Conservation (phyloP, 2,888 invertebrate species). For the Sturmia bella region DNA sequence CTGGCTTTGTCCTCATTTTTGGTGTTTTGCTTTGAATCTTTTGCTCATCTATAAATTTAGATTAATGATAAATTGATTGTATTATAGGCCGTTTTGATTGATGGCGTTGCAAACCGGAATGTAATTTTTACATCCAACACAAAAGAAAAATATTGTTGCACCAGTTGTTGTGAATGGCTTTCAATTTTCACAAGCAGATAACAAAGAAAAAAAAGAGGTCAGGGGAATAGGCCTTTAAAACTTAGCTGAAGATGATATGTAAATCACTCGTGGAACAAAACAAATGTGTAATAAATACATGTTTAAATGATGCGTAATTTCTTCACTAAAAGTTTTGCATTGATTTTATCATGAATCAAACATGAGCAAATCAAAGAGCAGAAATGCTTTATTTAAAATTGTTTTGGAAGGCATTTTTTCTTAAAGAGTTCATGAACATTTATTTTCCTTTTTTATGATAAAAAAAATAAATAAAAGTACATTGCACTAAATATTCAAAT, state of each 20-base stretch:
- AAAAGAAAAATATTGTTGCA: slow-evolving; percentile 14
- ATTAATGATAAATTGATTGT: slow-evolving; percentile 34
- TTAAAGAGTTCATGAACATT: too few species aligned
- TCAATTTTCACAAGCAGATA: slow-evolving; percentile 8
- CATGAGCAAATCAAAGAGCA: too few species aligned
- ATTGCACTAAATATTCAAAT: too few species aligned
- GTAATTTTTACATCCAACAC: neutral
- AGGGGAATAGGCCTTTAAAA: neutral
- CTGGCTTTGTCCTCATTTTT: slow-evolving; percentile 13
- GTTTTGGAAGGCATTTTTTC: too few species aligned
- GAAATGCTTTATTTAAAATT: too few species aligned
- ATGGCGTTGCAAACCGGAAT: slow-evolving; percentile 10
- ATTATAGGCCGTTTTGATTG: neutral
- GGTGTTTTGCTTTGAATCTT: neutral
- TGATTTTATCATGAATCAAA: too few species aligned
- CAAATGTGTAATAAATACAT: slow-evolving; percentile 7
- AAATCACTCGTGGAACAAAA: neutral
- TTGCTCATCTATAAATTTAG: neutral
- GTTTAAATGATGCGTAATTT: neutral
- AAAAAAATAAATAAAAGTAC: too few species aligned
- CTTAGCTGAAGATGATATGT: slow-evolving; percentile 7
- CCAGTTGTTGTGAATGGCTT: slow-evolving; percentile 10
- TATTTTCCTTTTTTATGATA: too few species aligned
- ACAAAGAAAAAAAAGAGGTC: slow-evolving; percentile 24
- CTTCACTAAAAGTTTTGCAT: too few species aligned